These are phyloP conservation scores for Loriculus beryllinus DNA, from an alignment of 2,797 vertebrate genomes.

Conservation along the genomic window DNA sequence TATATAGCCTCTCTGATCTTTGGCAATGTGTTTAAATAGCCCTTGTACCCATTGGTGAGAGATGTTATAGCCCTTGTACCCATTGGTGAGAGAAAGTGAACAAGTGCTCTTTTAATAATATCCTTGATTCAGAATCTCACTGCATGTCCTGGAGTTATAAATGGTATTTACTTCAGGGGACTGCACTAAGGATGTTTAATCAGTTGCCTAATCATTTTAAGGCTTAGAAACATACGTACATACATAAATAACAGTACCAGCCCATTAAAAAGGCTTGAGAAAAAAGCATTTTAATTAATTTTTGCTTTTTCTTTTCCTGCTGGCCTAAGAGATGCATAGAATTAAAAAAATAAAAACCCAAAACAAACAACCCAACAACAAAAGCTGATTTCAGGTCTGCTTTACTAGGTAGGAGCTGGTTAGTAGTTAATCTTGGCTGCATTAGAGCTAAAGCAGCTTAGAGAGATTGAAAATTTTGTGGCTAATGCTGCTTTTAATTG, in stretches of 20 bases:
- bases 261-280: not conserved
- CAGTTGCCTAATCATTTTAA: not conserved
- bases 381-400: not conserved
- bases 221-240: not conserved
- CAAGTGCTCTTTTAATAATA: not conserved
- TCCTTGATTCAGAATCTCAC: not conserved
- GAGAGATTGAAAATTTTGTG: not conserved
- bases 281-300: not conserved
- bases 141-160: not conserved
- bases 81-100: not conserved
- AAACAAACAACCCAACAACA: not conserved
- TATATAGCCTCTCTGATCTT: not conserved
- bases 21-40: not conserved
- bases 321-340: not conserved
- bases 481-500: constrained; percentile 55
- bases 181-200: not conserved
- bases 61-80: not conserved
- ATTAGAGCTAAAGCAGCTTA: constrained; percentile 49
- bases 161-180: not conserved
- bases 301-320: not conserved
- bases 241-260: not conserved
- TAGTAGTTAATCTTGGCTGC: constrained; percentile 38
- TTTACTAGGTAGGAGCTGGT: not conserved
- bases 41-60: not conserved
- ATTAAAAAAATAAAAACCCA: not conserved